A percentile compares a stretch with the other conserved stretches of the same genome.
Evolutionary conservation across 2,888 invertebrate genomes (phyloP).

Genomic region (Drosophila borealis): DNA sequence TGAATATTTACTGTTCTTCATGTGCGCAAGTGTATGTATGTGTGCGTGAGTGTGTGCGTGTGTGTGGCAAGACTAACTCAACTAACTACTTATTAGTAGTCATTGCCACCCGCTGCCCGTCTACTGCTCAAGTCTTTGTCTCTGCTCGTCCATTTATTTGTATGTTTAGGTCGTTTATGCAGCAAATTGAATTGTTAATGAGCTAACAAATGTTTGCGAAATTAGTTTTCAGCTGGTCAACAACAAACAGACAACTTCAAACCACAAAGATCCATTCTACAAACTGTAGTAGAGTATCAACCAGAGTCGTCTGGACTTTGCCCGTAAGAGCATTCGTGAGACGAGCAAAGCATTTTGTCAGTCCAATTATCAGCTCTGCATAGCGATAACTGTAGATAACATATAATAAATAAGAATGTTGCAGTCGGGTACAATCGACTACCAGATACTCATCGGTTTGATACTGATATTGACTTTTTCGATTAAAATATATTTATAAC

Average conservation of each 20-base stretch:
- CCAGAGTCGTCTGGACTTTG: not conserved
- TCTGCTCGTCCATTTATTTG: conserved; percentile 41
- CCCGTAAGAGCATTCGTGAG: not conserved
- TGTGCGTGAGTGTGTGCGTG: conserved; percentile 16
- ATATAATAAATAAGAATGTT: not conserved
- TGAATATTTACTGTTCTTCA: conserved; percentile 68
- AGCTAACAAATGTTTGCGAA: conserved; percentile 75
- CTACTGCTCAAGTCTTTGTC: conserved; percentile 3
- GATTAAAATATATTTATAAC: too few species aligned
- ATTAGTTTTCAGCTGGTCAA: conserved; percentile 54
- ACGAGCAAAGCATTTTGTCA: not conserved
- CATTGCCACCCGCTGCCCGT: conserved; percentile 18
- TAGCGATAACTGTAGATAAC: not conserved
- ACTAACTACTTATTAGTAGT: conserved; percentile 42
- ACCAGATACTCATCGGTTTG: not conserved
- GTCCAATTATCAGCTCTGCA: not conserved
- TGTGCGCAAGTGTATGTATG: conserved; percentile 15
- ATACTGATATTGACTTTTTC: too few species aligned
- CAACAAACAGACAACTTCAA: conserved; percentile 6
- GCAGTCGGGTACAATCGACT: not conserved
- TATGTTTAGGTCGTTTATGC: conserved; percentile 76
- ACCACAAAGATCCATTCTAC: conserved; percentile 10
- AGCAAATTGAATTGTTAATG: conserved; percentile 78
- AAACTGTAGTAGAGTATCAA: not conserved
- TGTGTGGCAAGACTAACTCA: conserved; percentile 47